These are phyloP conservation scores for Mercenaria mercenaria DNA, from an alignment of 1,140 invertebrate species.

Conservation along the genomic window DNA sequence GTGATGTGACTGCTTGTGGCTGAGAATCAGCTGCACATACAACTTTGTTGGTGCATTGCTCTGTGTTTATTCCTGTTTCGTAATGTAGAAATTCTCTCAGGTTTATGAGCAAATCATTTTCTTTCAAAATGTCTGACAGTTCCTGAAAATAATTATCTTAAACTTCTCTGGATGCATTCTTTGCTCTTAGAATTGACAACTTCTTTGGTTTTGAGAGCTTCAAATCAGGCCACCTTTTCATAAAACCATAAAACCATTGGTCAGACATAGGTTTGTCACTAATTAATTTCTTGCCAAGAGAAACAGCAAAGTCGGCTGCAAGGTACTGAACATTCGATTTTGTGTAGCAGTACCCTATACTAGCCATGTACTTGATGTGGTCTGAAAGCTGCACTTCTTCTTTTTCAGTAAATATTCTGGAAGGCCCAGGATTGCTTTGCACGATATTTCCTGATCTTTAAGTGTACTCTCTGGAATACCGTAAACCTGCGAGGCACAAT, in stretches of 20 bases:
- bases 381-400: conserved; percentile 17
- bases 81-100: too few relatives aligned
- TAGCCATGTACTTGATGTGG: too few relatives aligned
- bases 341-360: conserved; percentile 47
- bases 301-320: conserved; percentile 48
- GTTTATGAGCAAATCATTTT: too few relatives aligned
- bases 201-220: conserved; percentile 40
- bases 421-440: background rate
- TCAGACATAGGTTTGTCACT: conserved; percentile 20
- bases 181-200: background rate
- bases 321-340: conserved; percentile 9
- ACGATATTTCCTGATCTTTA: background rate
- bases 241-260: conserved; percentile 31
- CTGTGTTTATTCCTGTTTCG: too few relatives aligned
- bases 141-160: too few relatives aligned
- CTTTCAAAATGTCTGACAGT: too few relatives aligned
- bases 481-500: conserved; percentile 11
- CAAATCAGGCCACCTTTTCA: conserved; percentile 32
- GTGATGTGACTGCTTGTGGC: too few relatives aligned
- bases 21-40: too few relatives aligned
- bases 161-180: too few relatives aligned
- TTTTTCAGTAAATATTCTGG: background rate
- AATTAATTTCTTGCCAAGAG: conserved; percentile 8
- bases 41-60: too few relatives aligned
- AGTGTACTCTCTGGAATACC: conserved; percentile 14